Evolutionary conservation across 2,888 invertebrate genomes (phyloP).

Genomic region (Gnatocerus cornutus): DNA sequence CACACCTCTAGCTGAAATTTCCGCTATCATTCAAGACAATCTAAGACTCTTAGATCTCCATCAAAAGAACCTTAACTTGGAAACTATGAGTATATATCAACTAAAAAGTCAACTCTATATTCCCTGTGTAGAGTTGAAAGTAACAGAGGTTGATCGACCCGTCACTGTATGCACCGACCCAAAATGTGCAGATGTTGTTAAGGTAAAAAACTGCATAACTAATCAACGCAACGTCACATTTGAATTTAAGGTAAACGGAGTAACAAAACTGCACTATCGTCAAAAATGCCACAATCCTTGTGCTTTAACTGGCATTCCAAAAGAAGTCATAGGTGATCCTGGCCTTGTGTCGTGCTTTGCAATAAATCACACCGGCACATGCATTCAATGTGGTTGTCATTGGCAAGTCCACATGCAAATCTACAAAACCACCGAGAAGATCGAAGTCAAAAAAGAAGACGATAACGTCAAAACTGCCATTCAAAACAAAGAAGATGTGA

Average conservation of each 20-base stretch:
- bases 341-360: slow-evolving; percentile 61
- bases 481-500: slow-evolving; percentile 55
- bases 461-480: slow-evolving; percentile 57
- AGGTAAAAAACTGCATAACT: slow-evolving; percentile 45
- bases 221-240: too few relatives aligned
- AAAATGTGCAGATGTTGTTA: slow-evolving; percentile 59
- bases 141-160: slow-evolving; percentile 60
- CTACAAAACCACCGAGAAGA: slow-evolving; percentile 63
- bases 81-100: slow-evolving; percentile 58
- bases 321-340: slow-evolving; percentile 63
- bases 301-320: slow-evolving; percentile 61
- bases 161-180: slow-evolving; percentile 62
- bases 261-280: slow-evolving; percentile 62
- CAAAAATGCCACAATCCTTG: slow-evolving; percentile 66
- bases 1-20: slow-evolving; percentile 65
- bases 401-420: slow-evolving; percentile 65
- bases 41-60: slow-evolving; percentile 60
- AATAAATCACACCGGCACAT: slow-evolving; percentile 57
- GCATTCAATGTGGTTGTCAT: slow-evolving; percentile 60
- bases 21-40: slow-evolving; percentile 65
- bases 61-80: slow-evolving; percentile 51
- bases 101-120: slow-evolving; percentile 62
- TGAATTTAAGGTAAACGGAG: slow-evolving; percentile 37
- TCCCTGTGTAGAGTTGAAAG: slow-evolving; percentile 60
- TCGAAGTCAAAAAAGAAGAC: slow-evolving; percentile 58